Conservation (phyloP, 2,113 vertebrate genomes). For the Xiphophorus couchianus region DNA sequence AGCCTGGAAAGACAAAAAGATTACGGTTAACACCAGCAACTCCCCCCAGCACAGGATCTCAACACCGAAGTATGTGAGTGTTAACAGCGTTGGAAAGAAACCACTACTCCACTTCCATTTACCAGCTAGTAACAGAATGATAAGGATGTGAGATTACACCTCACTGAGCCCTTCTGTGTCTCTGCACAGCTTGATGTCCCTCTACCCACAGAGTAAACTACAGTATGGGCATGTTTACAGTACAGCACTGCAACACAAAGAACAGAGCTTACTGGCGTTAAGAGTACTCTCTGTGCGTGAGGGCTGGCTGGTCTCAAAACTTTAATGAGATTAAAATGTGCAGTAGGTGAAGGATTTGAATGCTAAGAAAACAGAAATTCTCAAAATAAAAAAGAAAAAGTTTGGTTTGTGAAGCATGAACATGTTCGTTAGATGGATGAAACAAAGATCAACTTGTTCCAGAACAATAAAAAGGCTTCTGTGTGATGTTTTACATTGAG, state of each 20-base stretch:
- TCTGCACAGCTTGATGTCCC: conserved; percentile 25
- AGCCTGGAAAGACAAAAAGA: conserved; percentile 84
- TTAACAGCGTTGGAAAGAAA: conserved; percentile 25
- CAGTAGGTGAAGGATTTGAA: not conserved
- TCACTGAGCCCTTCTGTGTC: conserved; percentile 58
- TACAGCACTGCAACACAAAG: conserved; percentile 2
- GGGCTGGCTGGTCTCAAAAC: not conserved
- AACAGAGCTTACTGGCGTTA: not conserved
- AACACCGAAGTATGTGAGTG: conserved; percentile 13
- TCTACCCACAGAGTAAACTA: conserved; percentile 25
- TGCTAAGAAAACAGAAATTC: not conserved
- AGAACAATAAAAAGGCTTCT: too few species aligned
- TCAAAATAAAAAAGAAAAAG: too few species aligned
- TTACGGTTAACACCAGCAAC: conserved; percentile 44
- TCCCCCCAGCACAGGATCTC: conserved; percentile 23
- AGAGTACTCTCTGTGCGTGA: not conserved
- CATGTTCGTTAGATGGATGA: not conserved
- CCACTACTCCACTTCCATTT: conserved; percentile 49
- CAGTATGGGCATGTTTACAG: conserved; percentile 7
- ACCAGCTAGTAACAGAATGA: conserved; percentile 69
- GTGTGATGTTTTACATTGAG: not conserved
- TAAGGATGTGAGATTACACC: conserved; percentile 66
- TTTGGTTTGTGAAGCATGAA: not conserved
- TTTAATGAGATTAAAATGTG: not conserved
- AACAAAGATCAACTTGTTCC: not conserved